phyloP scores from a whole-genome alignment of 37 sponge, comb jelly and placozoan genomes.

The Chondrilla cf. caribensis region DNA sequence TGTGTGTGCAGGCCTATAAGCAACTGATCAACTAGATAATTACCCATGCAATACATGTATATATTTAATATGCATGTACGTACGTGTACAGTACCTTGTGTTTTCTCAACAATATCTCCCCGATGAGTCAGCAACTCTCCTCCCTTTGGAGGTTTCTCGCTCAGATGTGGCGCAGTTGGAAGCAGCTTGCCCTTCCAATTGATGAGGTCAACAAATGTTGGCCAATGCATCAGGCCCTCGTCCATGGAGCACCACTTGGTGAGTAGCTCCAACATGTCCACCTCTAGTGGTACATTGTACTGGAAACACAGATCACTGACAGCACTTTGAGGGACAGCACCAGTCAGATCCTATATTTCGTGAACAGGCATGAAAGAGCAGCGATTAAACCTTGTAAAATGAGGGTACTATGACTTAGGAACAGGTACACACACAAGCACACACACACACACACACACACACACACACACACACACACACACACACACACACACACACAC shows the following conservation, averaged over 20 bases:
- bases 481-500: background rate
- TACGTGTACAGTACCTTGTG: no score
- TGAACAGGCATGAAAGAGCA: background rate
- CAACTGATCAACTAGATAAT: no score
- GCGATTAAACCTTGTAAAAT: background rate
- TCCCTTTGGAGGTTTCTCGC: no score
- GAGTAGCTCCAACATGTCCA: slow-evolving; percentile 75
- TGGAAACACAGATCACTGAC: slow-evolving; percentile 68
- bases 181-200: slow-evolving; percentile 81
- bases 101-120: no score
- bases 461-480: background rate
- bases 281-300: slow-evolving; percentile 84
- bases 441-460: background rate
- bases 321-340: slow-evolving; percentile 37
- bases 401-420: no score
- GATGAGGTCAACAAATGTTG: slow-evolving; percentile 62
- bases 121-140: no score
- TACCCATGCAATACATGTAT: no score
- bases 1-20: no score
- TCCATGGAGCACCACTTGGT: slow-evolving; percentile 70
- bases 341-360: slow-evolving; percentile 40
- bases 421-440: background rate
- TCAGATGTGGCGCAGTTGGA: background rate
- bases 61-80: no score
- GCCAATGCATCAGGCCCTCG: slow-evolving; percentile 37